phyloP scores from a whole-genome alignment of 2,888 invertebrate species.

The Iphiclides podalirius region DNA sequence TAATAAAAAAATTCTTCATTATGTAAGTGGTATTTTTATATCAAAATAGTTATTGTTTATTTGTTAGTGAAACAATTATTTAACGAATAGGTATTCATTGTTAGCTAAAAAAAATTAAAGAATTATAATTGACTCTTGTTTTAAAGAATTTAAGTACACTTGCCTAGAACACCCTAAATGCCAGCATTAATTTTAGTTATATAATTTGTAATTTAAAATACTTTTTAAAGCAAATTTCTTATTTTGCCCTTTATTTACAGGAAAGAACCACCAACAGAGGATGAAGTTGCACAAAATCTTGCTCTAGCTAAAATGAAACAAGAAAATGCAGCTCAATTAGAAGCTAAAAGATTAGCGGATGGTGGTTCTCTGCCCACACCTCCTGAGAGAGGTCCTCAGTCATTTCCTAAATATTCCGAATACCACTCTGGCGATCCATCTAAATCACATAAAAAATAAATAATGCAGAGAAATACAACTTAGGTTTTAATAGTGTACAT shows the following conservation, averaged over 20 bases:
- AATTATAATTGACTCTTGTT: too few relatives aligned
- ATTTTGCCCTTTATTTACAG: slow-evolving; percentile 43
- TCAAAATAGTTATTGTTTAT: too few relatives aligned
- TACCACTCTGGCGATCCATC: slow-evolving; percentile 74
- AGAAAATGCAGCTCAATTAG: slow-evolving; percentile 86
- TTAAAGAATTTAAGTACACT: too few relatives aligned
- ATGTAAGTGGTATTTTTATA: too few relatives aligned
- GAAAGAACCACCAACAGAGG: slow-evolving; percentile 83
- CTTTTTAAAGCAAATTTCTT: too few relatives aligned
- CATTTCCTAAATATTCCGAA: slow-evolving; percentile 81
- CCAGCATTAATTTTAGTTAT: too few relatives aligned
- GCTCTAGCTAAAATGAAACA: slow-evolving; percentile 87
- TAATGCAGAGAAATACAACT: slow-evolving; percentile 2
- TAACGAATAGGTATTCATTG: too few relatives aligned
- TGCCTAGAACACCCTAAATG: too few relatives aligned
- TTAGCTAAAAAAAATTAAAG: too few relatives aligned
- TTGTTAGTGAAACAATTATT: too few relatives aligned
- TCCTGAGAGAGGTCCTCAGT: slow-evolving; percentile 49
- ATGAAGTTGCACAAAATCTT: slow-evolving; percentile 86
- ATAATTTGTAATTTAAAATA: too few relatives aligned
- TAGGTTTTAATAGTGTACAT: background rate
- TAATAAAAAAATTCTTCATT: too few relatives aligned
- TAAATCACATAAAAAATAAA: slow-evolving; percentile 35
- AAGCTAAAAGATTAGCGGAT: slow-evolving; percentile 78
- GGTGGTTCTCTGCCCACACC: slow-evolving; percentile 53